A percentile compares a stretch with the other conserved stretches of the same genome.
Conservation (phyloP, 1,140 invertebrate genomes). For the Drosophila ogumai region DNA sequence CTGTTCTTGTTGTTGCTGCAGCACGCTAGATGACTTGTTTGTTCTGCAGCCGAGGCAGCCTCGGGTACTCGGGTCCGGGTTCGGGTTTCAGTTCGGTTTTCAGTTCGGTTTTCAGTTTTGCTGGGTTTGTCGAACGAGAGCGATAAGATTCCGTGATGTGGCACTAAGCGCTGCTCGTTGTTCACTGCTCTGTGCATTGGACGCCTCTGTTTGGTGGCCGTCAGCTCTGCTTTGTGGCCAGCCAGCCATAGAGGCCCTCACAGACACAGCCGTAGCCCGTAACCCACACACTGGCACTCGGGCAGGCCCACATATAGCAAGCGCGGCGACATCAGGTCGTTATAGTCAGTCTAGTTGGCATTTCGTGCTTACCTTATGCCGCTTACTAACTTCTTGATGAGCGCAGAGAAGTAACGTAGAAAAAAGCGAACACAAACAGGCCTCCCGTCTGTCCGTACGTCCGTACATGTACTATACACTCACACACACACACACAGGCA, state of each 20-base stretch:
- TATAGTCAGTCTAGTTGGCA: slow-evolving; percentile 79
- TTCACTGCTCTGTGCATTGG: slow-evolving; percentile 77
- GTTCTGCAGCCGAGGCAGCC: slow-evolving; percentile 75
- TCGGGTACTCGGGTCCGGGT: slow-evolving; percentile 35
- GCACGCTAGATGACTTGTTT: slow-evolving; percentile 75
- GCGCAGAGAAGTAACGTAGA: slow-evolving; percentile 23
- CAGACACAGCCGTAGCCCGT: slow-evolving; percentile 28
- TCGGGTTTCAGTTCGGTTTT: slow-evolving; percentile 35
- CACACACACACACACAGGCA: neutral
- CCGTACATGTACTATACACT: slow-evolving; percentile 1
- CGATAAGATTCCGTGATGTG: slow-evolving; percentile 82
- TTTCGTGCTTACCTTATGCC: slow-evolving; percentile 81
- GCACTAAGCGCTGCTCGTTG: slow-evolving; percentile 81
- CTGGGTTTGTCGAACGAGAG: slow-evolving; percentile 62
- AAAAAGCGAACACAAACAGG: slow-evolving; percentile 21
- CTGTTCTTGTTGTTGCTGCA: slow-evolving; percentile 42
- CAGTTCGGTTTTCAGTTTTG: slow-evolving; percentile 34
- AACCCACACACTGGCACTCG: slow-evolving; percentile 28
- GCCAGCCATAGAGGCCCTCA: slow-evolving; percentile 74
- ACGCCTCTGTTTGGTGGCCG: slow-evolving; percentile 73
- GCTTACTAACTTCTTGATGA: slow-evolving; percentile 76
- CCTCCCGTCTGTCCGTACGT: slow-evolving; percentile 8
- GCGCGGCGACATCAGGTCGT: slow-evolving; percentile 39
- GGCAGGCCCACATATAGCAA: slow-evolving; percentile 19
- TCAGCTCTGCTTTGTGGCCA: slow-evolving; percentile 68